A percentile compares a stretch with the other conserved stretches of the same genome.
Evolutionary conservation across 2,113 vertebrate species (phyloP).

Genomic region (Coryphaenoides rupestris): DNA sequence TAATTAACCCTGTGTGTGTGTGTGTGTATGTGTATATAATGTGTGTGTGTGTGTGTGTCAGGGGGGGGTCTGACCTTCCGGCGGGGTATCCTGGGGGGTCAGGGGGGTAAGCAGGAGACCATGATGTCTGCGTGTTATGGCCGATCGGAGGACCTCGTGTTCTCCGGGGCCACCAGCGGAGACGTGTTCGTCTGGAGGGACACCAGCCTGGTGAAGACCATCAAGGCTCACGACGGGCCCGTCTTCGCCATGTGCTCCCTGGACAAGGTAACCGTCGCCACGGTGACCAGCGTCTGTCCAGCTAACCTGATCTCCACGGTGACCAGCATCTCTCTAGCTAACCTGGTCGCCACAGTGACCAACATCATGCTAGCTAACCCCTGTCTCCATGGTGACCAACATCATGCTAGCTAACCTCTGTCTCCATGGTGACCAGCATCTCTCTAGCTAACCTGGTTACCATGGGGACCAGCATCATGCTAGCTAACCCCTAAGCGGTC

Average conservation of each 20-base stretch:
- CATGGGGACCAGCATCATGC: background rate
- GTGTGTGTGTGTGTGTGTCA: constrained; percentile 38
- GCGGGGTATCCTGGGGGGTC: constrained; percentile 85
- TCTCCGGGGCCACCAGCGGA: constrained; percentile 90
- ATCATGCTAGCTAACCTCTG: background rate
- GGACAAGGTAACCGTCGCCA: constrained; percentile 82
- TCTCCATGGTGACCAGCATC: constrained; percentile 43
- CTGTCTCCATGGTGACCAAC: too few relatives aligned
- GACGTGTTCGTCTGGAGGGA: constrained; percentile 98
- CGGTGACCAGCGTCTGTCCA: background rate
- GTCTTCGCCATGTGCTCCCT: constrained; percentile 95
- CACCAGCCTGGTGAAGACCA: constrained; percentile 83
- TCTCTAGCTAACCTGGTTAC: background rate
- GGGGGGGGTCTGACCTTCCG: constrained; percentile 93
- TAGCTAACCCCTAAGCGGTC: constrained; percentile 12
- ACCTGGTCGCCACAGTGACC: constrained; percentile 44
- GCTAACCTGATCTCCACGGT: constrained; percentile 46
- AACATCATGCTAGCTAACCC: background rate
- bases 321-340: background rate
- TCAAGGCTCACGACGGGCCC: constrained; percentile 95
- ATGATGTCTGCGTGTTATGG: constrained; percentile 96
- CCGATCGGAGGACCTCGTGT: constrained; percentile 86
- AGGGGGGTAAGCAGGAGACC: constrained; percentile 83
- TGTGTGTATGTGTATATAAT: too few relatives aligned
- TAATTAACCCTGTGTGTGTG: too few relatives aligned